Conservation (phyloP, 1,140 invertebrate species). For the Pachyrhynchus sulphureomaculatus region DNA sequence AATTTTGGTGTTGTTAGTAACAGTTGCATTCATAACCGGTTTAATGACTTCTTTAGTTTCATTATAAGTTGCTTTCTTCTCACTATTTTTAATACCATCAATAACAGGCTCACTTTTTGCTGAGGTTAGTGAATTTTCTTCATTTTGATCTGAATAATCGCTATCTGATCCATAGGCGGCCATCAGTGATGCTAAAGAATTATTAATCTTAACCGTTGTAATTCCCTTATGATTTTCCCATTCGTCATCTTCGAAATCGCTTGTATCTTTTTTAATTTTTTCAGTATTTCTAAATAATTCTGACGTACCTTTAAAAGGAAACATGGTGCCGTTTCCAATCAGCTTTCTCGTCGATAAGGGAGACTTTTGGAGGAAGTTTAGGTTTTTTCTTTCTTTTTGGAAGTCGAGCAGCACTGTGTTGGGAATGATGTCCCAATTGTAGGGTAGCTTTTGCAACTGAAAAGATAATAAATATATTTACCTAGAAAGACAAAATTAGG, state of each 20-base stretch:
- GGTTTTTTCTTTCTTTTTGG: conserved; percentile 22
- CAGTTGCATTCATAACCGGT: not conserved
- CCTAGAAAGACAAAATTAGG: no score
- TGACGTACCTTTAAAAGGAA: conserved; percentile 50
- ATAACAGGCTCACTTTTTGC: not conserved
- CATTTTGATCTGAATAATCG: conserved; percentile 32
- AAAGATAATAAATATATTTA: no score
- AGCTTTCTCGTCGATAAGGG: conserved; percentile 45
- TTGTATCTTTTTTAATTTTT: conserved; percentile 33
- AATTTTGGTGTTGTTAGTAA: not conserved
- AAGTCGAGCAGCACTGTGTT: not conserved
- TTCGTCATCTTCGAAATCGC: conserved; percentile 47
- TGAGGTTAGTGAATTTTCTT: conserved; percentile 1
- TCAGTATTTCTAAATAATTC: conserved; percentile 41
- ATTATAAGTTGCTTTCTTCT: not conserved
- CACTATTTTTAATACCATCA: no score
- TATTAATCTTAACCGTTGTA: conserved; percentile 49
- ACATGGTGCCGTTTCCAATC: conserved; percentile 50
- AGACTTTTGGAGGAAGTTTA: conserved; percentile 17
- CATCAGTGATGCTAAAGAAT: conserved; percentile 56
- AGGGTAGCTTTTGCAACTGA: conserved; percentile 13
- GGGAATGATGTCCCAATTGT: not conserved
- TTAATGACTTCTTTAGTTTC: not conserved
- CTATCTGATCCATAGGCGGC: conserved; percentile 58
- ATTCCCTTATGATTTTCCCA: conserved; percentile 37